Base-by-base conservation (phyloP, 2,888 invertebrate species). In the Netelia fuscicornis region DNA sequence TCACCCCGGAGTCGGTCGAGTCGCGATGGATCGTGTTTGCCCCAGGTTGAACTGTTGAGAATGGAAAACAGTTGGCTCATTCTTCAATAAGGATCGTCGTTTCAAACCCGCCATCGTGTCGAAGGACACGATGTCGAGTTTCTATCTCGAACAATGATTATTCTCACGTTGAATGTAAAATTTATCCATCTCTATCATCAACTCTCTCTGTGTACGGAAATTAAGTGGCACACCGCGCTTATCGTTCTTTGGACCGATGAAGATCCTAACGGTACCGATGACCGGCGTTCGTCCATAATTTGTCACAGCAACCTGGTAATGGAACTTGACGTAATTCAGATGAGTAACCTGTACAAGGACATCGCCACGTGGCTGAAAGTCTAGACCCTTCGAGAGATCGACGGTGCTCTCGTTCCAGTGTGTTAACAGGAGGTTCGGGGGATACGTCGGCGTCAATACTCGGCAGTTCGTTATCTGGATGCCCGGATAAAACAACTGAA, bases 351-450 rank as follows among this genome's bases (percentile, higher is more conserved):
- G 94, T 0, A 96, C 97, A 70, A 96, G 95, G 52, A 97, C 96
- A 65, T 96, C 93, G 67, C 97, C 97, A 0, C 97, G 95, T 0
- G 97, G 97, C 11, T 96, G 95, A 94, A 98, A 98, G 94, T 98
- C 98, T 91, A 98, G 95, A 0, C 98, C 98, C 0, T 97, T 95
- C 0, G 96, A 96, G 56, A 98, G 92, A 90, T 98, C 97, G 86
- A 98, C 95, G 71, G 96, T 96, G 79, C 96, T 96, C 93, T 96
- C 96, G 94, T 97, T 96, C 98, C 98, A 98, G 94, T 96, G 96
- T 0, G 97, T 97, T 82, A 94, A 94, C 58, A 98, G 87, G 0
- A 93, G 92, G 93, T 97, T 96, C 2, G 83, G 77, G 0, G 94
- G 89, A n/a, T 91, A 89, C 0, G 95, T 95, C 0, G 95, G 95